A percentile compares a stretch with the other conserved stretches of the same genome.
Evolutionary conservation across 2,113 vertebrate species (phyloP).

Genomic region (Oreotragus oreotragus): DNA sequence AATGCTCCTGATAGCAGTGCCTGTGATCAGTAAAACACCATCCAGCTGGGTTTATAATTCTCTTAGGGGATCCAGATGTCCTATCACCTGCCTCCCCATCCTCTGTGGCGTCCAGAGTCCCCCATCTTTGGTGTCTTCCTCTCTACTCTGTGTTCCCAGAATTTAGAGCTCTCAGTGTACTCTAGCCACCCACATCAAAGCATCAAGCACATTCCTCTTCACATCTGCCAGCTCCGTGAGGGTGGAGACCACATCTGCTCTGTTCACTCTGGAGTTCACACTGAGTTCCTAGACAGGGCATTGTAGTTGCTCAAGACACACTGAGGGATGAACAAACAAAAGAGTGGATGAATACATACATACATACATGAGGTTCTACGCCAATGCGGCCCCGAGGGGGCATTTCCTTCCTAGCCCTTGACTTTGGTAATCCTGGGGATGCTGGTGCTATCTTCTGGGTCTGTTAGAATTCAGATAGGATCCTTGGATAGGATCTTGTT

Average conservation of each 20-base stretch:
- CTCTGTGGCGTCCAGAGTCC: background rate
- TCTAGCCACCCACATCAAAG: background rate
- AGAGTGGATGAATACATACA: background rate
- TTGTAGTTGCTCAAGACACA: background rate
- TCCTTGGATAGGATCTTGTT: background rate
- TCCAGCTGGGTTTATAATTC: background rate
- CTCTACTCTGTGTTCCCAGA: background rate
- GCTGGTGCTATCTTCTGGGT: background rate
- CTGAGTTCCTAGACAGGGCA: background rate
- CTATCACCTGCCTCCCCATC: background rate
- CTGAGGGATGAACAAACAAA: background rate
- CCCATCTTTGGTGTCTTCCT: background rate
- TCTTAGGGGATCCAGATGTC: background rate
- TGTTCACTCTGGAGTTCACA: background rate
- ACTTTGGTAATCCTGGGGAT: background rate
- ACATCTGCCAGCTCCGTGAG: background rate
- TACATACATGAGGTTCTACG: background rate
- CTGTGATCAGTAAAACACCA: background rate
- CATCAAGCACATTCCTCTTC: background rate
- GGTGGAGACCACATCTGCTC: background rate
- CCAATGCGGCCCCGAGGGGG: background rate
- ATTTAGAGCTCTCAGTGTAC: background rate
- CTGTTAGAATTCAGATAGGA: background rate
- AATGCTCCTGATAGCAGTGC: background rate
- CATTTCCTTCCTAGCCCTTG: background rate